Percentiles rank a stretch among this genome's conserved stretches.
phyloP scores from a whole-genome alignment of 2,888 invertebrate species.

The Drosophila rubida region DNA sequence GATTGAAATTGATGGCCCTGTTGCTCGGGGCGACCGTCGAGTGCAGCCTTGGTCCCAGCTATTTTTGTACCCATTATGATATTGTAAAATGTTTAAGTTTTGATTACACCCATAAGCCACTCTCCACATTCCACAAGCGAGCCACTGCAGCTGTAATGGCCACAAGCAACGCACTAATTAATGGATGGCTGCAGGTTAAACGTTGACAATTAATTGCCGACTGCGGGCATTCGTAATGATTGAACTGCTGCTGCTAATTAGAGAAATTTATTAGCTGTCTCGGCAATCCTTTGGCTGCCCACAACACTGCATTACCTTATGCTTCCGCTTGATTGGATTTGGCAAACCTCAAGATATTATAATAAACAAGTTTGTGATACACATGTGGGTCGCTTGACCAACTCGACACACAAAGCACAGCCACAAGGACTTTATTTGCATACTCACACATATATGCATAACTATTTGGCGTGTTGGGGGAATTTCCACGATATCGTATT shows the following conservation, averaged over 20 bases:
- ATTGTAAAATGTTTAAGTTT: constrained; percentile 57
- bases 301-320: constrained; percentile 12
- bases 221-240: not conserved
- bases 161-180: constrained; percentile 3
- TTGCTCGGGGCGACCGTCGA: constrained; percentile 9
- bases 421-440: constrained; percentile 22
- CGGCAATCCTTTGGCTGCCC: not conserved
- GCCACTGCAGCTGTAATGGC: not conserved
- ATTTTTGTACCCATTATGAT: constrained; percentile 4
- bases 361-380: constrained; percentile 55
- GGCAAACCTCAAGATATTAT: constrained; percentile 5
- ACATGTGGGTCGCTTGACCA: constrained; percentile 55
- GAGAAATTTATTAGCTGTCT: not conserved
- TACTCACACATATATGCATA: constrained; percentile 1
- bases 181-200: constrained; percentile 1
- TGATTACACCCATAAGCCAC: constrained; percentile 59
- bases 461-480: constrained; percentile 5
- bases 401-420: constrained; percentile 4
- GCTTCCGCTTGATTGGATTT: constrained; percentile 16
- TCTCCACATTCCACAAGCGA: constrained; percentile 23
- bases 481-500: not conserved
- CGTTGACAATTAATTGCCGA: constrained; percentile 5
- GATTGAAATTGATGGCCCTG: constrained; percentile 70
- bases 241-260: not conserved
- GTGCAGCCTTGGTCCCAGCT: not conserved